Evolutionary conservation across 2,888 invertebrate species (phyloP).

Genomic region (Limnephilus auricula): DNA sequence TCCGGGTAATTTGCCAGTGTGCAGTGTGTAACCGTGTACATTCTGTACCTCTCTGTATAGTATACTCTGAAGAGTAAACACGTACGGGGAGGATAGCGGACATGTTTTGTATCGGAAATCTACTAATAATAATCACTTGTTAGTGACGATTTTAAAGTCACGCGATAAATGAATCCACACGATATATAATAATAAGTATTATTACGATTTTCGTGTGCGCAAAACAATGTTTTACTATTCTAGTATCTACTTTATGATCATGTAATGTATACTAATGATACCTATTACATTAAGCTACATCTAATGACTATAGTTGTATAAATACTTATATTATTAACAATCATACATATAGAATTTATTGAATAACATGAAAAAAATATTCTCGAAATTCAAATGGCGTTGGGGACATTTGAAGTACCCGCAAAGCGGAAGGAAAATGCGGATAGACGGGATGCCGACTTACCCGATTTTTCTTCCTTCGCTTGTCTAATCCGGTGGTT

Average conservation of each 20-base stretch:
- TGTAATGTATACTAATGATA: background rate
- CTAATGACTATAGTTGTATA: background rate
- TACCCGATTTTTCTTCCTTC: too few species aligned
- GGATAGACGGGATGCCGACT: too few species aligned
- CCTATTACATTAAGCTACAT: background rate
- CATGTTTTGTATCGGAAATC: background rate
- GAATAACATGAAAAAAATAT: too few species aligned
- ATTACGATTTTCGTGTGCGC: background rate
- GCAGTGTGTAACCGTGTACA: background rate
- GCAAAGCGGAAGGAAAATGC: too few species aligned
- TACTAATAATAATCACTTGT: background rate
- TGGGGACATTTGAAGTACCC: too few species aligned
- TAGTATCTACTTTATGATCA: background rate
- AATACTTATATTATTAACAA: too few species aligned
- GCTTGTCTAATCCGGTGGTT: too few species aligned
- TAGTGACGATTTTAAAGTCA: slow-evolving; percentile 21
- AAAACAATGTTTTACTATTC: background rate
- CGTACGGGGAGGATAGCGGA: background rate
- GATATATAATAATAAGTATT: background rate
- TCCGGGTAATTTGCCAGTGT: slow-evolving; percentile 25
- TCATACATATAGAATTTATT: background rate
- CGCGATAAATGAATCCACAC: background rate
- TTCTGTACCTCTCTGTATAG: too few species aligned
- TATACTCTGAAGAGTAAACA: too few species aligned
- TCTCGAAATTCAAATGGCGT: too few species aligned